These are phyloP conservation scores for Trigoniulus corallinus DNA, from an alignment of 1,140 invertebrate species.

Conservation along the genomic window DNA sequence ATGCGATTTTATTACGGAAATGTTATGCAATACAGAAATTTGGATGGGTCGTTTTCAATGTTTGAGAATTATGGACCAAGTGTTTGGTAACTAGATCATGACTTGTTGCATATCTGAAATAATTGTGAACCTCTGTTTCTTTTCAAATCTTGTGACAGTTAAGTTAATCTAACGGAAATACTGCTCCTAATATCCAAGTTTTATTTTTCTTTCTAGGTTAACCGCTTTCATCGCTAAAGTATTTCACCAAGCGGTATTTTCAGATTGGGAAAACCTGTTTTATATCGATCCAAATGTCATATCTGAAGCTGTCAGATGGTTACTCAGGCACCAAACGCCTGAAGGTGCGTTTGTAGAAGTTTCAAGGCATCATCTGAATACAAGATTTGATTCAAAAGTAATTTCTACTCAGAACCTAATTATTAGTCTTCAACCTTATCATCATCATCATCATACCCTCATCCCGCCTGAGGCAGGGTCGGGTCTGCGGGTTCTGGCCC, in stretches of 20 bases:
- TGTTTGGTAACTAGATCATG: slow-evolving; percentile 19
- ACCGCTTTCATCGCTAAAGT: slow-evolving; percentile 30
- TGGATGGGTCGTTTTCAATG: slow-evolving; percentile 74
- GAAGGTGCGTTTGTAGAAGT: slow-evolving; percentile 32
- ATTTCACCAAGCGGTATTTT: slow-evolving; percentile 29
- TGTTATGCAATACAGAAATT: slow-evolving; percentile 75
- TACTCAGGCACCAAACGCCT: slow-evolving; percentile 26
- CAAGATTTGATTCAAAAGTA: slow-evolving; percentile 21
- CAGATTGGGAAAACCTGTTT: slow-evolving; percentile 35
- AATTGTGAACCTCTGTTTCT: no score
- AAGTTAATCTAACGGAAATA: no score
- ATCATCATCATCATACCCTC: no score
- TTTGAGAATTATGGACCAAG: slow-evolving; percentile 23
- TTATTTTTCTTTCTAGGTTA: slow-evolving; percentile 21
- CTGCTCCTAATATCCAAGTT: neutral
- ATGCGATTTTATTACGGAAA: slow-evolving; percentile 64
- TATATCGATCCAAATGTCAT: slow-evolving; percentile 31
- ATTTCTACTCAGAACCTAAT: neutral
- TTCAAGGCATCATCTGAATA: slow-evolving; percentile 33
- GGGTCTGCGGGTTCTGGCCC: no score
- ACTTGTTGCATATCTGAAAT: neutral
- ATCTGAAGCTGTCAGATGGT: slow-evolving; percentile 23
- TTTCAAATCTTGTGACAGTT: no score
- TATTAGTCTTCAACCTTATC: no score
- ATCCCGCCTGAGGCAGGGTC: no score